These are phyloP conservation scores for Alligator mississippiensis DNA, from an alignment of 2,113 vertebrate species.

Conservation along the genomic window DNA sequence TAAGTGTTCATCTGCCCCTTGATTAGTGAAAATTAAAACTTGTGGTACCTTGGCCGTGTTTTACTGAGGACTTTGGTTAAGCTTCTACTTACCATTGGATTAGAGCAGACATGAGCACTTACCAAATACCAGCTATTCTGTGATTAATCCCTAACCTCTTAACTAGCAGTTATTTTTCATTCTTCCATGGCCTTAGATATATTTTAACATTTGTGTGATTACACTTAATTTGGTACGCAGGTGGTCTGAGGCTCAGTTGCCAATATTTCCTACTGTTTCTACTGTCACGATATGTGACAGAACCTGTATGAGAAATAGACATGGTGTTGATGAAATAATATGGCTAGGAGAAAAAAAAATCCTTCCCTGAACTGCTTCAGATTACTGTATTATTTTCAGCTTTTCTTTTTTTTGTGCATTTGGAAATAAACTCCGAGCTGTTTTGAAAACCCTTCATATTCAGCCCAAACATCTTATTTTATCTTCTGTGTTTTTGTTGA, in stretches of 20 bases:
- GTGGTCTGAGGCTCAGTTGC: background rate
- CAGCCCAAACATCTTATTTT: constrained; percentile 67
- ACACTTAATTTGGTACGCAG: background rate
- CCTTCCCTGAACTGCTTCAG: background rate
- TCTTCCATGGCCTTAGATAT: background rate
- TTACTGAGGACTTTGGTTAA: too few species aligned
- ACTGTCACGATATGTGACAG: background rate
- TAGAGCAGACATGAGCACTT: too few species aligned
- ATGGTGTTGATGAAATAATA: constrained; percentile 23
- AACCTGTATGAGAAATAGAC: background rate
- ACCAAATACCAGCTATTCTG: too few species aligned
- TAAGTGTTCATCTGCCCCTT: too few species aligned
- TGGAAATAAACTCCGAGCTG: constrained; percentile 43
- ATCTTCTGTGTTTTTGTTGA: constrained; percentile 61
- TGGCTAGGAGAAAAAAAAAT: background rate
- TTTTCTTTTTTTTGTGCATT: background rate
- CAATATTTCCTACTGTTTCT: background rate
- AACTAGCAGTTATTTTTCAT: too few species aligned
- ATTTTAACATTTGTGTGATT: background rate
- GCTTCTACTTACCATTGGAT: too few species aligned
- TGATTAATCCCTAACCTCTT: too few species aligned
- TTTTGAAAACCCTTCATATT: constrained; percentile 63
- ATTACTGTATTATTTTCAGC: constrained; percentile 51
- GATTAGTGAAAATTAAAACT: too few species aligned
- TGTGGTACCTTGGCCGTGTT: too few species aligned